Base-by-base conservation (phyloP, 2,113 vertebrate genomes). In the Marmota monax region DNA sequence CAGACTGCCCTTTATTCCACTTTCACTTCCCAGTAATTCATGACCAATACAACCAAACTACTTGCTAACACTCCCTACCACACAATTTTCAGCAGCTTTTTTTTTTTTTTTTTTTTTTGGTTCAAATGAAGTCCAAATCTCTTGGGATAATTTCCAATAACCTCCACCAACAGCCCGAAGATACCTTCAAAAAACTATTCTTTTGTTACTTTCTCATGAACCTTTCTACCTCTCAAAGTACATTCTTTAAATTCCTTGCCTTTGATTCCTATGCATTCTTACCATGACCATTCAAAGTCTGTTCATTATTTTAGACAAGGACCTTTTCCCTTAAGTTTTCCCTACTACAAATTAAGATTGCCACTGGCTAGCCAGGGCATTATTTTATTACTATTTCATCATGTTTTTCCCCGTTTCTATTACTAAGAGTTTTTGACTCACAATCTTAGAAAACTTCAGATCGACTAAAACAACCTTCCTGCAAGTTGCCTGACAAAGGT, bases 361-460 rank as follows among this genome's bases (percentile, higher is more conserved):
- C 27, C 48, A 77, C 7, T 6, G 32, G 37, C 67, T 90, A 84
- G 45, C 42, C 34, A 56, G 83, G 82, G 72, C 53, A 86, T 90
- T 45, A 37, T 67, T 77, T 84, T 65, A 92, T 76, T 61, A 65
- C n/a, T 86, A 58, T 17, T 83, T 70, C 18, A 42, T 72, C 69
- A 25, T 51, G 32, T n/a, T 77, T 90, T 88, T 88, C 42, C 42
- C 63, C 83, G 29, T 72, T 77, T 67, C 74, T 90, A 45, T 17
- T 29, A 79, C 77, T 51, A 73, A 18, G 45, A 83, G 37, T 34
- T 72, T 97, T 80, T 11, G 1, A 29, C 34, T 18, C 0, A 20
- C 27, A 72, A 69, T 42, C n/a, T 51, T 77, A 80, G 78, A 76
- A 95, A 91, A 94, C 63, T 14, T 90, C n/a, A 86, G 79, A 80